phyloP scores from a whole-genome alignment of 1,140 invertebrate genomes.

The Caenorhabditis brenneri region DNA sequence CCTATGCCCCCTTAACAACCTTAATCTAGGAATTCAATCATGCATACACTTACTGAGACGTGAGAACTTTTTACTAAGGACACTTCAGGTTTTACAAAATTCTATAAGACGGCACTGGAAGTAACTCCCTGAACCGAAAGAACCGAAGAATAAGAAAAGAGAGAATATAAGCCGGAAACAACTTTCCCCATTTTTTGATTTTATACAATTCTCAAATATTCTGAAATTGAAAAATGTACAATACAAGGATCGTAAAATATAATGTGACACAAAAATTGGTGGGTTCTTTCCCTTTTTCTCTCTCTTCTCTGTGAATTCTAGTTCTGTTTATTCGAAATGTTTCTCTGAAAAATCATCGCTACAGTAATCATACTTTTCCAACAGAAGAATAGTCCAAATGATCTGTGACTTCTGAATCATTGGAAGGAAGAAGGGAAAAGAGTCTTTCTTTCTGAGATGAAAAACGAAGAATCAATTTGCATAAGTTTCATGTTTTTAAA shows the following conservation, averaged over 20 bases:
- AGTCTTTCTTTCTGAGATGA: no score
- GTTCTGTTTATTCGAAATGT: background rate
- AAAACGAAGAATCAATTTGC: background rate
- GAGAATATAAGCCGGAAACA: background rate
- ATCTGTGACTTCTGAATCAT: background rate
- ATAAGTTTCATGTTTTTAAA: slow-evolving; percentile 12
- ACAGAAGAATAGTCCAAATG: no score
- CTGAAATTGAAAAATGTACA: background rate
- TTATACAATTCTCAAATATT: background rate
- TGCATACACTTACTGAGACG: no score
- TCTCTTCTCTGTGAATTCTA: background rate
- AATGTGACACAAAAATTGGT: slow-evolving; percentile 3
- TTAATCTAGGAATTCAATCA: no score
- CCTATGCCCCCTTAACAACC: no score
- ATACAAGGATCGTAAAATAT: slow-evolving; percentile 20
- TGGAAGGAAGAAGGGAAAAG: background rate
- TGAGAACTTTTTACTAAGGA: no score
- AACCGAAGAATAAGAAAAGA: no score
- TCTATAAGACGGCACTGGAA: no score
- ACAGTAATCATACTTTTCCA: slow-evolving; percentile 27
- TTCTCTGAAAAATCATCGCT: background rate
- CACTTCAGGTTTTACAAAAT: no score
- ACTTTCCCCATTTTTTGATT: background rate
- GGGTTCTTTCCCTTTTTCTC: no score
- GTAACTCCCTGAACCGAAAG: no score